phyloP scores from a whole-genome alignment of 2,797 vertebrate species.

The Neostethus bicornis region DNA sequence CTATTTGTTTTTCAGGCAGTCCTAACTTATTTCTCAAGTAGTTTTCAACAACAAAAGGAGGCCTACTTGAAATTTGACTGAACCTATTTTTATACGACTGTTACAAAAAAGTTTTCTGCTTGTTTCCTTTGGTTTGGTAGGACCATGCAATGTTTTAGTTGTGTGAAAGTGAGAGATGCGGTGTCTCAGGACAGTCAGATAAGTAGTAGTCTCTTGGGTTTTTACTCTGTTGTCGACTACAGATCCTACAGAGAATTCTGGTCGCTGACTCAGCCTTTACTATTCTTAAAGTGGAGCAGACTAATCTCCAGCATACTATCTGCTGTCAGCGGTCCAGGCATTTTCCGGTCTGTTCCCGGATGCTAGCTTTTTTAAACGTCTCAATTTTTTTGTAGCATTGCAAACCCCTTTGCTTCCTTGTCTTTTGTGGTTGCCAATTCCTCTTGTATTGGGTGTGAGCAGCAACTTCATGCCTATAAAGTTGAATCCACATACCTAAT shows the following conservation, averaged over 20 bases:
- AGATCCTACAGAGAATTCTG: slow-evolving; percentile 39
- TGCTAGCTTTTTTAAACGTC: slow-evolving; percentile 32
- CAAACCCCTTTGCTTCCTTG: slow-evolving; percentile 19
- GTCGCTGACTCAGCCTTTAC: slow-evolving; percentile 69
- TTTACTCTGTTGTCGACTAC: slow-evolving; percentile 50
- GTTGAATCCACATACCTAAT: background rate
- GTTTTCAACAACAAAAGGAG: background rate
- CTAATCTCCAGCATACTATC: slow-evolving; percentile 59
- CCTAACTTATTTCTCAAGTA: no score
- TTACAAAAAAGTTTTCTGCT: slow-evolving; percentile 25
- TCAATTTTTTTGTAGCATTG: slow-evolving; percentile 5
- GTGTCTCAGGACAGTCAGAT: slow-evolving; percentile 65
- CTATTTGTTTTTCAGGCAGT: no score
- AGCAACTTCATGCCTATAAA: no score
- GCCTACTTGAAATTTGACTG: slow-evolving; percentile 25
- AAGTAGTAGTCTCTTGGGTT: slow-evolving; percentile 61
- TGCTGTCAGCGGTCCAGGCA: slow-evolving; percentile 57
- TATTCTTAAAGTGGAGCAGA: slow-evolving; percentile 47
- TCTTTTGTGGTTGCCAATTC: slow-evolving; percentile 27
- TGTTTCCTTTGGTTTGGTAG: slow-evolving; percentile 21
- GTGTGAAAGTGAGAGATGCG: slow-evolving; percentile 49
- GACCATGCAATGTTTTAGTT: slow-evolving; percentile 34
- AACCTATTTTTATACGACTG: no score
- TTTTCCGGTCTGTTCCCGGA: slow-evolving; percentile 45
- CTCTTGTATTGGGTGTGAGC: background rate